Percentiles rank a stretch among this genome's conserved stretches.
These are phyloP conservation scores for Denticeps clupeoides DNA, from an alignment of 2,797 vertebrate species.

Conservation along the genomic window DNA sequence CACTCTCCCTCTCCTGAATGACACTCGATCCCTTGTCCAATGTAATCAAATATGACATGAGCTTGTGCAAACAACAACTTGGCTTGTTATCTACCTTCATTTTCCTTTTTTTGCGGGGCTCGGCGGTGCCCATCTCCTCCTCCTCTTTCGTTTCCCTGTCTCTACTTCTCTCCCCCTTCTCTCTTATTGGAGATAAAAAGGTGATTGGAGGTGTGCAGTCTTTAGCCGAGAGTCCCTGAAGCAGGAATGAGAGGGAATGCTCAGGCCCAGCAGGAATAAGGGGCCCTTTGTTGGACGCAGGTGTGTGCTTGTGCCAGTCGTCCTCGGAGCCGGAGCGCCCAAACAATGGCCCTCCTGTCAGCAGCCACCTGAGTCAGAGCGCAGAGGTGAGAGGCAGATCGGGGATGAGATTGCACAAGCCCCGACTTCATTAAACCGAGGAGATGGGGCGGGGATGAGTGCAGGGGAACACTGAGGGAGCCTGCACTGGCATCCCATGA, in stretches of 20 bases:
- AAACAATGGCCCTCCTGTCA: slow-evolving; percentile 59
- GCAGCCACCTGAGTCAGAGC: slow-evolving; percentile 57
- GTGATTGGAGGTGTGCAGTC: slow-evolving; percentile 1
- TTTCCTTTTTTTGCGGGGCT: background rate
- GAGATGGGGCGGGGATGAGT: slow-evolving; percentile 13
- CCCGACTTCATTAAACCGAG: slow-evolving; percentile 34
- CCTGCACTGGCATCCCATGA: background rate
- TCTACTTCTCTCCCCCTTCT: background rate
- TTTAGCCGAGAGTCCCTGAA: slow-evolving; percentile 2
- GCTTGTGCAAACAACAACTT: slow-evolving; percentile 4
- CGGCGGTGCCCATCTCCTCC: too few relatives aligned
- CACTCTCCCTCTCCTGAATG: background rate
- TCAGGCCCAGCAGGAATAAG: slow-evolving; percentile 16
- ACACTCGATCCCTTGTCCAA: background rate
- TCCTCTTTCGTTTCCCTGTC: background rate
- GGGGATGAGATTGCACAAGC: slow-evolving; percentile 54
- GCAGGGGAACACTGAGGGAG: slow-evolving; percentile 9
- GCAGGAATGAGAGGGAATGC: slow-evolving; percentile 11
- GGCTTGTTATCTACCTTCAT: slow-evolving; percentile 3
- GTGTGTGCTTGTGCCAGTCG: slow-evolving; percentile 57
- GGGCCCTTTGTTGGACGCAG: slow-evolving; percentile 57
- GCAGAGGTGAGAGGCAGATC: slow-evolving; percentile 52
- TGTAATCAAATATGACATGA: slow-evolving; percentile 4
- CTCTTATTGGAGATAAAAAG: slow-evolving; percentile 1
- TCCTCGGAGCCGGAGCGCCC: slow-evolving; percentile 40